These are phyloP conservation scores for Kuschelorhynchus macadamiae DNA, from an alignment of 2,888 invertebrate genomes.

Conservation along the genomic window DNA sequence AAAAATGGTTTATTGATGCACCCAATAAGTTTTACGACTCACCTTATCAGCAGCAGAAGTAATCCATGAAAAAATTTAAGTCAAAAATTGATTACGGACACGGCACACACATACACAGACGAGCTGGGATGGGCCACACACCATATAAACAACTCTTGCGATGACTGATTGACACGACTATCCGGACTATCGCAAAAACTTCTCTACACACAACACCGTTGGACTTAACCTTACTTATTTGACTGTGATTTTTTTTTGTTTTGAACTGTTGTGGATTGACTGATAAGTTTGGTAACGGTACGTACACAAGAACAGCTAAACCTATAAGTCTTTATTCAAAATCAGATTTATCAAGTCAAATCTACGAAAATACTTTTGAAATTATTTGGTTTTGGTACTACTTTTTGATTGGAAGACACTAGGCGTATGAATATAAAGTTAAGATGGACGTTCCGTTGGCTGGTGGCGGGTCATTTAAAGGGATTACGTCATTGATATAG, in stretches of 20 bases:
- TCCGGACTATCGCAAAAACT: constrained; percentile 52
- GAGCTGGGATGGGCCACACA: constrained; percentile 70
- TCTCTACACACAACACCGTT: constrained; percentile 31
- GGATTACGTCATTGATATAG: constrained; percentile 68
- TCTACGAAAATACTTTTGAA: background rate
- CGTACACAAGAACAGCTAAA: background rate
- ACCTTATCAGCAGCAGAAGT: constrained; percentile 66
- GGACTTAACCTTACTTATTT: constrained; percentile 24
- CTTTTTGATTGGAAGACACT: constrained; percentile 53
- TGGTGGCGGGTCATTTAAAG: constrained; percentile 61
- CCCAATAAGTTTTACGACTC: constrained; percentile 45
- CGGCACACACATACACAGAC: constrained; percentile 69
- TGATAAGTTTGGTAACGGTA: background rate
- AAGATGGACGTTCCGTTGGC: constrained; percentile 45
- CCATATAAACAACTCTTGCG: constrained; percentile 65
- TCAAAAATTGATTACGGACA: constrained; percentile 61
- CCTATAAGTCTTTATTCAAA: constrained; percentile 1
- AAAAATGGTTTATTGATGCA: constrained; percentile 21
- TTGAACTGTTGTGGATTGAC: too few relatives aligned
- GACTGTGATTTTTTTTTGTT: background rate
- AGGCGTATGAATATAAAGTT: constrained; percentile 56
- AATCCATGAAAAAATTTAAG: constrained; percentile 65
- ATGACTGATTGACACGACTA: constrained; percentile 35
- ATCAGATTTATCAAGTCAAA: background rate
- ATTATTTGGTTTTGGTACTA: constrained; percentile 50